Conservation (phyloP, 2,888 invertebrate genomes). For the Ferdinandea cuprea region DNA sequence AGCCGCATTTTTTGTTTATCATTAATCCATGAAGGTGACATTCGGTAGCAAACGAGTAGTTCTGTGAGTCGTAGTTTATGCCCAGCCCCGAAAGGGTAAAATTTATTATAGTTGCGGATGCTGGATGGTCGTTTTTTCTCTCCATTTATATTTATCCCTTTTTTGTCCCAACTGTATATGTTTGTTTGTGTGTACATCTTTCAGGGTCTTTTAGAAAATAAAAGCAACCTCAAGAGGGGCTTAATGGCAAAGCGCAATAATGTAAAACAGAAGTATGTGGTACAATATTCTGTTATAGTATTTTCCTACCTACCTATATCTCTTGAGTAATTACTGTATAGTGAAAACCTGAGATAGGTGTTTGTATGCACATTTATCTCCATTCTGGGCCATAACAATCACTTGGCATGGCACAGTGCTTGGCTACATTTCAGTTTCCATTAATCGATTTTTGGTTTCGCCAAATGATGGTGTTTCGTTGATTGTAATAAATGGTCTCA, state of each 20-base stretch:
- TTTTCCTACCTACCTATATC: too few relatives aligned
- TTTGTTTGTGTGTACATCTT: too few relatives aligned
- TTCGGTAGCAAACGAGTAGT: slow-evolving; percentile 6
- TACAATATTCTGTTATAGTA: slow-evolving; percentile 45
- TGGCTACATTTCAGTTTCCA: slow-evolving; percentile 48
- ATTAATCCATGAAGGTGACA: slow-evolving; percentile 57
- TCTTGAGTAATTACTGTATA: slow-evolving; percentile 51
- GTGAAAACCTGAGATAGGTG: slow-evolving; percentile 43
- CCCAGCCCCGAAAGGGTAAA: slow-evolving; percentile 42
- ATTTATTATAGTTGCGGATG: slow-evolving; percentile 52
- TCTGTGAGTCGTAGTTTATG: slow-evolving; percentile 2
- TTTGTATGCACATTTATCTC: slow-evolving; percentile 39
- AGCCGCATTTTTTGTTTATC: slow-evolving; percentile 45
- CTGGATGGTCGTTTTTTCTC: background rate
- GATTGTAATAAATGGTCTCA: background rate
- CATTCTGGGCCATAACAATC: slow-evolving; percentile 45
- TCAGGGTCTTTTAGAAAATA: slow-evolving; percentile 1
- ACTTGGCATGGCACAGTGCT: slow-evolving; percentile 68
- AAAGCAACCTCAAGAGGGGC: slow-evolving; percentile 4
- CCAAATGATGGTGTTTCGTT: slow-evolving; percentile 33
- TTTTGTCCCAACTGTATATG: background rate
- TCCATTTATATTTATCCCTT: background rate
- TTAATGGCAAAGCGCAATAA: slow-evolving; percentile 4
- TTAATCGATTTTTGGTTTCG: slow-evolving; percentile 57
- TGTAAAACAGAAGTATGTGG: slow-evolving; percentile 30